These are phyloP conservation scores for Salvelinus alpinus DNA, from an alignment of 2,113 vertebrate genomes.

Conservation along the genomic window DNA sequence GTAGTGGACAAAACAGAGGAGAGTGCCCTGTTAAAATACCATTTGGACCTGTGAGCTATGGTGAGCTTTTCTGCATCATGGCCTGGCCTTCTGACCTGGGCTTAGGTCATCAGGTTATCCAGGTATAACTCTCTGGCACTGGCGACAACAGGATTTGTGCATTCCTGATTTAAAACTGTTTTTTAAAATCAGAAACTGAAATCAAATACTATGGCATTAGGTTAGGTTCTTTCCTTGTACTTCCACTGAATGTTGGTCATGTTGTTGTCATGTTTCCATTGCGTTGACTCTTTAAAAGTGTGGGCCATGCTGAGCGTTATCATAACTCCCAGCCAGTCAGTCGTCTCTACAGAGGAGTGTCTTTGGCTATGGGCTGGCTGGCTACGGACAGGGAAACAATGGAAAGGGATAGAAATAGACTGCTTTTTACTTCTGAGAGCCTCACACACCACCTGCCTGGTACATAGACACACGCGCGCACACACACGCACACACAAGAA, in stretches of 20 bases:
- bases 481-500: slow-evolving; percentile 31
- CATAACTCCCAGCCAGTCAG: background rate
- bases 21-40: slow-evolving; percentile 44
- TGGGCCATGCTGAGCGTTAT: background rate
- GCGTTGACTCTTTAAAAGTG: background rate
- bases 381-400: slow-evolving; percentile 49
- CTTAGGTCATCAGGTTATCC: background rate
- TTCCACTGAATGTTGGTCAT: no score
- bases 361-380: slow-evolving; percentile 26
- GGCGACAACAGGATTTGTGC: no score
- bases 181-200: no score
- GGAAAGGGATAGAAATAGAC: slow-evolving; percentile 63
- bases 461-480: slow-evolving; percentile 34
- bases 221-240: no score
- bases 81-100: background rate
- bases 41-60: background rate
- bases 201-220: no score
- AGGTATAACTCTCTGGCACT: no score
- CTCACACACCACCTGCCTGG: slow-evolving; percentile 21
- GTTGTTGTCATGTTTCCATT: background rate
- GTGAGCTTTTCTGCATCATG: background rate
- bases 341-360: no score
- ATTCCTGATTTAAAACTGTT: no score
- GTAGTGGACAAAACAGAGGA: background rate
- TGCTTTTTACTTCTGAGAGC: slow-evolving; percentile 51